phyloP scores from a whole-genome alignment of 2,888 invertebrate species.

The Acleris literana region DNA sequence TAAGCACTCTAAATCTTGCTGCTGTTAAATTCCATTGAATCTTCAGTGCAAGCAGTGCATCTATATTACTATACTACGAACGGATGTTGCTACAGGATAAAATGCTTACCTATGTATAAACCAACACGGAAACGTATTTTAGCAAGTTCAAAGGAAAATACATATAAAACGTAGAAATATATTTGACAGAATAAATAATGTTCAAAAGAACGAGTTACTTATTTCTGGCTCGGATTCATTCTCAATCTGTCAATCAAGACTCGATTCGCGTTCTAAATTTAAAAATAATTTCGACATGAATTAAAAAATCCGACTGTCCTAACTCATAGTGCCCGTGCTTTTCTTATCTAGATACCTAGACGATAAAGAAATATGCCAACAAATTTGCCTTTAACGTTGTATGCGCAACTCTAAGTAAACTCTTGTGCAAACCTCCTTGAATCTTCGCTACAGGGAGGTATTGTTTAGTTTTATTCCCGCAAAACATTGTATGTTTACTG shows the following conservation, averaged over 20 bases:
- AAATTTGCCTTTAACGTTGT: conserved; percentile 27
- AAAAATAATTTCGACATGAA: conserved; percentile 4
- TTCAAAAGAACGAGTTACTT: conserved; percentile 23
- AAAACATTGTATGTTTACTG: neutral
- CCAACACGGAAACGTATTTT: neutral
- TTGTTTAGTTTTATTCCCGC: conserved; percentile 3
- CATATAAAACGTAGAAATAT: conserved; percentile 1
- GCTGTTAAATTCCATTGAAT: conserved; percentile 23
- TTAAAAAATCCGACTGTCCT: neutral
- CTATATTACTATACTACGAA: conserved; percentile 14
- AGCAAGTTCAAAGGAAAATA: conserved; percentile 20
- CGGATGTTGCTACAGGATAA: conserved; percentile 2
- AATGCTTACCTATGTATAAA: neutral
- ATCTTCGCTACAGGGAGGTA: conserved; percentile 27
- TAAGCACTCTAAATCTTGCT: too few species aligned
- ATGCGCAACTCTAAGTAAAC: conserved; percentile 24
- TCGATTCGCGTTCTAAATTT: conserved; percentile 24
- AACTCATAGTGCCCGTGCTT: neutral
- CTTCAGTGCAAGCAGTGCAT: conserved; percentile 13
- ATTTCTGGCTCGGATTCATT: conserved; percentile 16
- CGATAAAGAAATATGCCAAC: conserved; percentile 17
- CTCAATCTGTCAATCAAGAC: conserved; percentile 32
- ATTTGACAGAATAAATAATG: conserved; percentile 25
- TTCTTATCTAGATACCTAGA: conserved; percentile 12
- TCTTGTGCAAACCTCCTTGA: conserved; percentile 33